Percentiles rank a stretch among this genome's conserved stretches.
Conservation (phyloP, 1,140 invertebrate species). For the Euwallacea fornicatus region DNA sequence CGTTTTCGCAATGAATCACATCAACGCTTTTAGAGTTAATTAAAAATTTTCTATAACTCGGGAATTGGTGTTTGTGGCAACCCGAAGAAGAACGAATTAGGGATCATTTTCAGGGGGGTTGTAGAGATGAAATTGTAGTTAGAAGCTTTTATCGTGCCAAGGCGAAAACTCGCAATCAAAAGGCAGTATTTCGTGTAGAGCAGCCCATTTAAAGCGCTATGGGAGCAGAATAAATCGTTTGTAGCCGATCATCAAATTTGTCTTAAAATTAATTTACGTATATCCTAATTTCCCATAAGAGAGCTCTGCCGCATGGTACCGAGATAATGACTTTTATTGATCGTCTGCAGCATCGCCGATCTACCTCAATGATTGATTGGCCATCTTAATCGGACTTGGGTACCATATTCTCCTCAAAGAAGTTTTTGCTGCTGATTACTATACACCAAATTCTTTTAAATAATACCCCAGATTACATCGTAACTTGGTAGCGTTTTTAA, state of each 20-base stretch:
- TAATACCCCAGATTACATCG: too few relatives aligned
- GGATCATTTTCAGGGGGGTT: too few relatives aligned
- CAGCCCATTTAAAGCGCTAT: conserved; percentile 35
- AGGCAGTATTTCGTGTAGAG: conserved; percentile 30
- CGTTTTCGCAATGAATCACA: conserved; percentile 15
- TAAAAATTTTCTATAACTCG: too few relatives aligned
- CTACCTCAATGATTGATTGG: neutral
- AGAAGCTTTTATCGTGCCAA: neutral
- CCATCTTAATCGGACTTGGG: too few relatives aligned
- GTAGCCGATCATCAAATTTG: conserved; percentile 37
- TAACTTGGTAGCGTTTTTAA: too few relatives aligned
- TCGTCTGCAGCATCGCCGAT: conserved; percentile 3
- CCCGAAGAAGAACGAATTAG: too few relatives aligned
- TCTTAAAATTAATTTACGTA: conserved; percentile 39
- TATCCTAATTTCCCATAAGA: conserved; percentile 38
- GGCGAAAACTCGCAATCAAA: conserved; percentile 29
- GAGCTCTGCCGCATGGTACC: neutral
- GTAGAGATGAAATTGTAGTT: too few relatives aligned
- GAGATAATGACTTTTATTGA: conserved; percentile 33
- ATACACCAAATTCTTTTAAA: too few relatives aligned
- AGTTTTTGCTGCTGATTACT: too few relatives aligned
- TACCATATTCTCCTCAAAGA: too few relatives aligned
- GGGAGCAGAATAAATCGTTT: conserved; percentile 36
- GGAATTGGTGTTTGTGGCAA: too few relatives aligned
- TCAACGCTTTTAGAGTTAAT: too few relatives aligned